Evolutionary conservation across 2,113 vertebrate genomes (phyloP), one percentile per base, ranked within the genome.

Genomic region (Calcarius ornatus): DNA sequence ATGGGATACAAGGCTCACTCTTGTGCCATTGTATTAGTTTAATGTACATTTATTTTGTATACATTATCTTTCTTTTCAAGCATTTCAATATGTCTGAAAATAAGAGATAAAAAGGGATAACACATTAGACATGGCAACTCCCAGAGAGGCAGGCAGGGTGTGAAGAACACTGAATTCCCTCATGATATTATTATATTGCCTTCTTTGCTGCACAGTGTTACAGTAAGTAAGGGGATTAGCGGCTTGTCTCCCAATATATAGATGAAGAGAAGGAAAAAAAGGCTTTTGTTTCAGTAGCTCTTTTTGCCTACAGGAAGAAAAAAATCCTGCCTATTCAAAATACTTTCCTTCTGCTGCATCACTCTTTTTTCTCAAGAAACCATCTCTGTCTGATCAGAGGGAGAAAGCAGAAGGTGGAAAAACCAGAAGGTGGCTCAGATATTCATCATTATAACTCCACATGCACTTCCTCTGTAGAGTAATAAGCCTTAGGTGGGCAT

Each of bases 161-260:
- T 61, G 84, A 95, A 94, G 94, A 97, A 81, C 91, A 73, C 4
- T 65, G 91, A 95, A 96, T 92, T 97, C 95, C 93, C 91, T 63
- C 47, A 69, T 73, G 93, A 88, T 94, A 59, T 54, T 85, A 70
- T 92, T 95, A 95, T 95, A 96, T 97, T 96, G 94, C 84, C 81
- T 94, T 85, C 93, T 95, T 94, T 94, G 87, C 83, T 91, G 81
- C 73, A 78, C 42, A 50, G 38, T 68, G 91, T 94, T 85, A 53
- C 25, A 51, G 65, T 92, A 96, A 97, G 95, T 91, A 96, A 91
- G 84, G 81, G 93, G 93, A 97, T 97, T 96, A 97, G 80, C 78
- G 85, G 53, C 89, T 92, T 94, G 81, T 85, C 87, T 96, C 45
- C 45, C 63, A 87, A 81, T 91, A 95, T 80, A 92, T 51, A 90